phyloP scores from a whole-genome alignment of 1,140 invertebrate genomes.

The Dryas iulia region DNA sequence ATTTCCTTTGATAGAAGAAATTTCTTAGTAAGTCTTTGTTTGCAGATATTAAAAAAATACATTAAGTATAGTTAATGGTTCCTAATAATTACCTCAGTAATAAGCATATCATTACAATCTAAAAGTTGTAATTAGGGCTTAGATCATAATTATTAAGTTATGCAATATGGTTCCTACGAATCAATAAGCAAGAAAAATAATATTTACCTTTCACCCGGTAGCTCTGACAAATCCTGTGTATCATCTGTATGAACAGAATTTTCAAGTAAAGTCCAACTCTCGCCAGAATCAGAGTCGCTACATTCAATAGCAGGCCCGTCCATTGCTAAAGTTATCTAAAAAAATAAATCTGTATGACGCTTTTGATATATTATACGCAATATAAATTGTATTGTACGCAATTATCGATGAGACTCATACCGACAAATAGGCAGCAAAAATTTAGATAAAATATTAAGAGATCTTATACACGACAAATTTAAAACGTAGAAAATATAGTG shows the following conservation, averaged over 20 bases:
- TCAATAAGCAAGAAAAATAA: not conserved
- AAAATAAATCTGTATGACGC: not conserved
- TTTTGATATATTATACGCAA: not conserved
- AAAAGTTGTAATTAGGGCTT: not conserved
- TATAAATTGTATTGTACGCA: not conserved
- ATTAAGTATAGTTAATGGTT: not conserved
- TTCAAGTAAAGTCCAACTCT: slow-evolving; percentile 70
- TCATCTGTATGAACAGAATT: slow-evolving; percentile 45
- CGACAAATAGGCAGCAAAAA: not conserved
- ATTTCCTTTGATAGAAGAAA: not conserved
- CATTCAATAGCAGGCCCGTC: slow-evolving; percentile 57
- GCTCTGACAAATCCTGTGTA: slow-evolving; percentile 41
- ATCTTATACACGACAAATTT: not conserved
- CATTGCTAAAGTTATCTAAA: slow-evolving; percentile 44
- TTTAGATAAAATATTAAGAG: not conserved
- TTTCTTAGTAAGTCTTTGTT: not conserved
- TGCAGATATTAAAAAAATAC: not conserved
- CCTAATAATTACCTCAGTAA: not conserved
- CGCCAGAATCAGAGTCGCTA: slow-evolving; percentile 72
- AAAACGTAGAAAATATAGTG: slow-evolving; percentile 1
- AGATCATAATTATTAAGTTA: not conserved
- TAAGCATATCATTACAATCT: not conserved
- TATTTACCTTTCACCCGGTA: slow-evolving; percentile 31
- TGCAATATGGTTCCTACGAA: not conserved
- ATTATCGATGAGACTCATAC: not conserved